Evolutionary conservation across 2,888 invertebrate species (phyloP).

Genomic region (Stegana nigrithorax): DNA sequence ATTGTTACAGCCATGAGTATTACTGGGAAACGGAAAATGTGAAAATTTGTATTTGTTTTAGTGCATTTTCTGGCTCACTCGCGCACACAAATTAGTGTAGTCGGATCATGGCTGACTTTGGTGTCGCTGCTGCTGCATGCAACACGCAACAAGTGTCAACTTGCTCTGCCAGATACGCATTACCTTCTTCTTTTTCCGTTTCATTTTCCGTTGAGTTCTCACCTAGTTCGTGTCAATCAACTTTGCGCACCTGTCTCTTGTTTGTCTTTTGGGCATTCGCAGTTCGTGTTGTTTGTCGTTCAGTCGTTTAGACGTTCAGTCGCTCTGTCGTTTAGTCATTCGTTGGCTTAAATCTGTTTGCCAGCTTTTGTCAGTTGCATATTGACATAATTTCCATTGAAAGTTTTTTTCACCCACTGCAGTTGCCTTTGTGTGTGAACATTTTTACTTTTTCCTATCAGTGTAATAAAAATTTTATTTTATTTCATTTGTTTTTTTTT

Average conservation of each 20-base stretch:
- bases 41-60: constrained; percentile 15
- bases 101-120: neutral
- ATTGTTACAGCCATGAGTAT: constrained; percentile 8
- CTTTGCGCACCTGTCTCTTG: neutral
- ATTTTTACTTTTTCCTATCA: constrained; percentile 3
- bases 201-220: neutral
- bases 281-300: neutral
- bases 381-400: constrained; percentile 8
- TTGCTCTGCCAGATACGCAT: constrained; percentile 23
- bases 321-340: neutral
- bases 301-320: neutral
- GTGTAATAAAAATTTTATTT: neutral
- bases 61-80: neutral
- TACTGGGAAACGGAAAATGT: neutral
- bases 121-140: constrained; percentile 30
- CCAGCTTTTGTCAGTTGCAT: neutral
- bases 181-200: neutral
- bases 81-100: constrained; percentile 1
- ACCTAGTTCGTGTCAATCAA: constrained; percentile 1
- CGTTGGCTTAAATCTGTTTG: neutral
- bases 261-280: constrained; percentile 3
- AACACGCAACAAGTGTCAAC: constrained; percentile 58
- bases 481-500: neutral
- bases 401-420: neutral
- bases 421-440: neutral